phyloP scores from a whole-genome alignment of 1,140 invertebrate genomes.

The Heliconius congener region DNA sequence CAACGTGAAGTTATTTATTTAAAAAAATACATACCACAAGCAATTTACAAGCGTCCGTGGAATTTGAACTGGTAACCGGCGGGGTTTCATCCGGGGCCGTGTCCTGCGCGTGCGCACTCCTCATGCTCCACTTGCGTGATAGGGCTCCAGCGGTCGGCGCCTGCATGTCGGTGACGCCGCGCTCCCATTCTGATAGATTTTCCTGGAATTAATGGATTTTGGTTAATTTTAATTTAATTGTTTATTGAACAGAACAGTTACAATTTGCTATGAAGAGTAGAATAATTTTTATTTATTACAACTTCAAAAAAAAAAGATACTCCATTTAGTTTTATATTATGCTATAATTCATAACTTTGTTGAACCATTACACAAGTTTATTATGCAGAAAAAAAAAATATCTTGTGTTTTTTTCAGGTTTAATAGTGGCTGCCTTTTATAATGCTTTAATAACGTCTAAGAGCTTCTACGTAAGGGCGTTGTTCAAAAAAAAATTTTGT shows the following conservation, averaged over 20 bases:
- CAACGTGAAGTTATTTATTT: too few relatives aligned
- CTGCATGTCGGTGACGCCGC: constrained; percentile 52
- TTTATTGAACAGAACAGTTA: background rate
- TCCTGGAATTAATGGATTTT: constrained; percentile 52
- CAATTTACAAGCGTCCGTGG: constrained; percentile 68
- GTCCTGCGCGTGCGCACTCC: constrained; percentile 61
- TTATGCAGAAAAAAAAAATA: too few relatives aligned
- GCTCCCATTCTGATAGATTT: constrained; percentile 66
- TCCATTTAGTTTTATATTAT: too few relatives aligned
- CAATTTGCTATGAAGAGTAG: too few relatives aligned
- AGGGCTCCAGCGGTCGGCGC: constrained; percentile 45
- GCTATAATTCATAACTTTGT: too few relatives aligned
- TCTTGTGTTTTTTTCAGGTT: too few relatives aligned
- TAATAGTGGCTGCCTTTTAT: too few relatives aligned
- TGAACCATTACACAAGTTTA: too few relatives aligned
- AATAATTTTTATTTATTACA: too few relatives aligned
- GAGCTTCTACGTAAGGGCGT: background rate
- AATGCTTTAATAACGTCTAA: too few relatives aligned
- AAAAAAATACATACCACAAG: constrained; percentile 16
- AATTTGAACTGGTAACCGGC: constrained; percentile 56
- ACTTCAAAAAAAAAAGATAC: too few relatives aligned
- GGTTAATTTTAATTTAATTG: background rate
- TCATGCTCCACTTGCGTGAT: constrained; percentile 66
- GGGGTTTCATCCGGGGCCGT: constrained; percentile 56
- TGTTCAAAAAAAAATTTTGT: background rate